Evolutionary conservation across 2,113 vertebrate species (phyloP).

Genomic region (Acanthisitta chloris): DNA sequence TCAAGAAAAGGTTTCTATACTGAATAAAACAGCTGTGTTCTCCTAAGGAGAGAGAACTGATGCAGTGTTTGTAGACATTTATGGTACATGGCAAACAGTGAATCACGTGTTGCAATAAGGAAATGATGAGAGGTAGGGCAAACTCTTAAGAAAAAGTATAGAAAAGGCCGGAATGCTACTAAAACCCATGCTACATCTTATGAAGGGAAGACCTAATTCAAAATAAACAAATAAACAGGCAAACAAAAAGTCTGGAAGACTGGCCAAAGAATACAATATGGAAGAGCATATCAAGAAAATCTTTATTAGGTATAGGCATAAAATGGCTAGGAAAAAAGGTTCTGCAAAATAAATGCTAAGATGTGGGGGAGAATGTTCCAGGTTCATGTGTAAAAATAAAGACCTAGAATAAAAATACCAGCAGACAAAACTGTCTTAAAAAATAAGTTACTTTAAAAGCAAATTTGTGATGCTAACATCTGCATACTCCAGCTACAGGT

Average conservation of each 20-base stretch:
- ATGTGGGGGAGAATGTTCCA: background rate
- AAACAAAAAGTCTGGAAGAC: background rate
- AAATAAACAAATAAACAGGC: background rate
- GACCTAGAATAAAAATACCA: background rate
- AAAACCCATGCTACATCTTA: background rate
- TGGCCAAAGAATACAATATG: background rate
- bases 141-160: background rate
- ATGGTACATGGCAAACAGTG: background rate
- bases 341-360: background rate
- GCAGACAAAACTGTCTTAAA: background rate
- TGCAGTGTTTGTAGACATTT: background rate
- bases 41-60: background rate
- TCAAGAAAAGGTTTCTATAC: background rate
- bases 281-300: background rate
- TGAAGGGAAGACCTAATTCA: background rate
- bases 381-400: background rate
- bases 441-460: background rate
- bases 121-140: background rate
- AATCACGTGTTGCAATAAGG: background rate
- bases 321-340: background rate
- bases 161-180: background rate
- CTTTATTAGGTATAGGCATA: fast-evolving
- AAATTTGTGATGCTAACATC: background rate
- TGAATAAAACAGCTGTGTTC: background rate
- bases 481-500: background rate